A percentile compares a stretch with the other conserved stretches of the same genome.
These are phyloP conservation scores for Drosophila pegasa DNA, from an alignment of 2,888 invertebrate genomes.

Conservation along the genomic window DNA sequence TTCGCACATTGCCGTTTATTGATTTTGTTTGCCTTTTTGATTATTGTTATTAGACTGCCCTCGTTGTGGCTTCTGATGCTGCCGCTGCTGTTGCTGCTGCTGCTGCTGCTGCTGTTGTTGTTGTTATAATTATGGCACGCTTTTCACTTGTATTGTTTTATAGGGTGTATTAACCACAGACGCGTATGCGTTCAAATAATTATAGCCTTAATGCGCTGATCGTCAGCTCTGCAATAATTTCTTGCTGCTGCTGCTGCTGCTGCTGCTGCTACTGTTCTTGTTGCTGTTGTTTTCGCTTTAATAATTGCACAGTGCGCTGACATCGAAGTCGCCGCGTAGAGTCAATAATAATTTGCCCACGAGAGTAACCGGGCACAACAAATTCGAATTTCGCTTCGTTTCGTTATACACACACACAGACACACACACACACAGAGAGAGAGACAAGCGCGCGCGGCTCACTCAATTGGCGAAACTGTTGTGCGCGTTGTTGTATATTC, in stretches of 20 bases:
- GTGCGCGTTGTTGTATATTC: constrained; percentile 12
- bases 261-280: too few relatives aligned
- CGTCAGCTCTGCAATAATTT: constrained; percentile 12
- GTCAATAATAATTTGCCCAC: constrained; percentile 35
- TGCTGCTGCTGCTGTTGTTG: constrained; percentile 23
- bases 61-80: constrained; percentile 20
- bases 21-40: constrained; percentile 45
- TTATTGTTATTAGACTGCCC: constrained; percentile 35
- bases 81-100: constrained; percentile 2
- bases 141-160: constrained; percentile 63
- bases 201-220: constrained; percentile 27
- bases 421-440: constrained; percentile 3
- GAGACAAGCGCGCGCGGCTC: constrained; percentile 1
- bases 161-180: constrained; percentile 1
- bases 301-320: constrained; percentile 45
- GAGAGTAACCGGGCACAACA: constrained; percentile 24
- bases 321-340: constrained; percentile 26
- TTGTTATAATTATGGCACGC: constrained; percentile 69
- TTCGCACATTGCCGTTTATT: constrained; percentile 69
- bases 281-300: constrained; percentile 27
- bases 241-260: constrained; percentile 14
- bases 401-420: too few relatives aligned
- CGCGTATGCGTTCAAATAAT: constrained; percentile 22
- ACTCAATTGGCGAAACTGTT: constrained; percentile 16
- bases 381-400: constrained; percentile 28